Percentiles rank a stretch among this genome's conserved stretches.
Conservation (phyloP, 2,113 vertebrate genomes). For the Pachyramphus minor region DNA sequence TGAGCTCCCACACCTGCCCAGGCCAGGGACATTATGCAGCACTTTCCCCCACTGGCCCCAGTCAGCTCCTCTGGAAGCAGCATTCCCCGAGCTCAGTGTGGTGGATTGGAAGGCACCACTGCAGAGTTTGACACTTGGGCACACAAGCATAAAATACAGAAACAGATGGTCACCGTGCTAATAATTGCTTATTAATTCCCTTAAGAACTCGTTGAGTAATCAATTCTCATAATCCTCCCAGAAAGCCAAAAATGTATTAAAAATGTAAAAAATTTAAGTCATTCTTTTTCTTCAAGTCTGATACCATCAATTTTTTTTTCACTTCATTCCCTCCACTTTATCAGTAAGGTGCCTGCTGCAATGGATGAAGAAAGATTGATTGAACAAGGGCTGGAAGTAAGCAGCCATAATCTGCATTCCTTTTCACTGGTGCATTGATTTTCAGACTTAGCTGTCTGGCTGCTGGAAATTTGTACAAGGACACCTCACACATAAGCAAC, state of each 20-base stretch:
- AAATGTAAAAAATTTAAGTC: neutral
- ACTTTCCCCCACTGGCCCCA: neutral
- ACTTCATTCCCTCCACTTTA: neutral
- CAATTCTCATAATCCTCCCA: neutral
- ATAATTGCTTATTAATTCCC: neutral
- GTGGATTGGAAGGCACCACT: neutral
- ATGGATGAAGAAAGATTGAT: accelerated
- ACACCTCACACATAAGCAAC: accelerated
- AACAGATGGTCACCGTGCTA: neutral
- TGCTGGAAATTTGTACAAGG: neutral
- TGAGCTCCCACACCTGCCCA: neutral
- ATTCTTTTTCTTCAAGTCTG: neutral
- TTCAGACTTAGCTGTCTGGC: neutral
- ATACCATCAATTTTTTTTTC: neutral
- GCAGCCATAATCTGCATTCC: neutral
- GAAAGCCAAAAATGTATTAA: neutral
- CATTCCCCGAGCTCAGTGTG: accelerated
- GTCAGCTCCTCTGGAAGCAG: neutral
- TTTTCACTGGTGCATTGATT: neutral
- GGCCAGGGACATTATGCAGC: accelerated
- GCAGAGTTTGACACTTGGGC: neutral
- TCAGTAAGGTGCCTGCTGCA: neutral
- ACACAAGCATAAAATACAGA: neutral
- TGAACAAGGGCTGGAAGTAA: neutral
- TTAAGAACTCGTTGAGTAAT: neutral